These are phyloP conservation scores for Amphipoea lucens DNA, from an alignment of 2,888 invertebrate genomes.

Conservation along the genomic window DNA sequence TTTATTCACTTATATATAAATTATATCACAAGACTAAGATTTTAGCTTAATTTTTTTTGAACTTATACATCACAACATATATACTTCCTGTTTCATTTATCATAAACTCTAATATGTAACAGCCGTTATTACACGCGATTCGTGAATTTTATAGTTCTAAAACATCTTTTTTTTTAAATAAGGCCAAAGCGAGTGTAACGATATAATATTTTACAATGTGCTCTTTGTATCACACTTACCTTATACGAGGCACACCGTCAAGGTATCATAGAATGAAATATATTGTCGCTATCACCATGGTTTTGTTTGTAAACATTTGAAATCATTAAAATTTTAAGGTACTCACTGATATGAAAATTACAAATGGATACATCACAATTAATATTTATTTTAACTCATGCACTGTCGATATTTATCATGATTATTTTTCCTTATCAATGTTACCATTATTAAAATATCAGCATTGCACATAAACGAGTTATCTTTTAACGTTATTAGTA, in stretches of 20 bases:
- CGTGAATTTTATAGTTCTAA: constrained; percentile 73
- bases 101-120: constrained; percentile 86
- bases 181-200: constrained; percentile 84
- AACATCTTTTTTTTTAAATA: constrained; percentile 83
- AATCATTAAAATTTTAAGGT: constrained; percentile 75
- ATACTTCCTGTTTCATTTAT: constrained; percentile 80
- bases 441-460: constrained; percentile 27
- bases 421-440: constrained; percentile 6
- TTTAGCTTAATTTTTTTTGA: constrained; percentile 86
- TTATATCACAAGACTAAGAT: constrained; percentile 90
- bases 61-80: constrained; percentile 90
- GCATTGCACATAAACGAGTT: constrained; percentile 47
- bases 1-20: constrained; percentile 90
- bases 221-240: constrained; percentile 68
- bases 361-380: constrained; percentile 68
- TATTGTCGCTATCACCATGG: constrained; percentile 84
- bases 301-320: constrained; percentile 63
- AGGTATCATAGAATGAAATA: constrained; percentile 77
- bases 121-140: constrained; percentile 82
- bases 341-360: constrained; percentile 83
- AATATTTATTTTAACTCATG: constrained; percentile 40
- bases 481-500: constrained; percentile 55
- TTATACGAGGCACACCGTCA: constrained; percentile 79
- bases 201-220: constrained; percentile 73
- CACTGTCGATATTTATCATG: constrained; percentile 34